Evolutionary conservation across 2,888 invertebrate genomes (phyloP), one percentile per base, ranked within the genome.

Genomic region (Tipula helvola): DNA sequence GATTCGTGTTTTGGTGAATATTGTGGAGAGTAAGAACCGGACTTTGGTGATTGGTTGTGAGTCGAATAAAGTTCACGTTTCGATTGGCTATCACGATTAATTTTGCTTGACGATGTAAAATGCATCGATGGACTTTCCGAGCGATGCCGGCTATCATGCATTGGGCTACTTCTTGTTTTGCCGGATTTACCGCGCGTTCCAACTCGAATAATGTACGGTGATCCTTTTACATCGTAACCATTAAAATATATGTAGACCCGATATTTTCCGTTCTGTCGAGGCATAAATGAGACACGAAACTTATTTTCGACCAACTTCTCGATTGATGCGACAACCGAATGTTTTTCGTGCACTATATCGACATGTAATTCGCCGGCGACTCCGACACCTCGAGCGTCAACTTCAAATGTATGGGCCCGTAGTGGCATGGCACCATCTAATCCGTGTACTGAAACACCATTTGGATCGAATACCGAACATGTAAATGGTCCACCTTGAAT

Each of bases 401-500:
- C 93, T 89, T 95, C 95, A 89, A 97, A 96, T n/a, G 96, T 96
- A 90, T 97, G 97, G 0, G 97, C 96, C 87, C 97, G 95, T 28
- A 97, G 93, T 0, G 97, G 97, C 89, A 96, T 93, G 7, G 97
- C 97, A 2, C 96, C 96, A 89, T 97, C 96, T 7, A 96, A 91
- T 0, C 96, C 96, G 87, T 95, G 94, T 0, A 96, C 95, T 87
- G 96, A 95, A 10, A 98, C 96, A 36, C 97, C 97, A 83, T 97
- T 95, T 0, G 98, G 97, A 91, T 99, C 98, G 90, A 97, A 99
- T 0, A 98, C 98, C 89, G 97, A 96, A 90, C 99, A 98, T 0
- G 97, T 96, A 91, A 98, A 99, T 1, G 99, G 99, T 18, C 98
- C 98, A 87, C 99, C 99, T 91, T 95, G 95, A 89, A 99, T 98